Evolutionary conservation across 2,113 vertebrate species (phyloP).

Genomic region (Tricholaema leucomelas): DNA sequence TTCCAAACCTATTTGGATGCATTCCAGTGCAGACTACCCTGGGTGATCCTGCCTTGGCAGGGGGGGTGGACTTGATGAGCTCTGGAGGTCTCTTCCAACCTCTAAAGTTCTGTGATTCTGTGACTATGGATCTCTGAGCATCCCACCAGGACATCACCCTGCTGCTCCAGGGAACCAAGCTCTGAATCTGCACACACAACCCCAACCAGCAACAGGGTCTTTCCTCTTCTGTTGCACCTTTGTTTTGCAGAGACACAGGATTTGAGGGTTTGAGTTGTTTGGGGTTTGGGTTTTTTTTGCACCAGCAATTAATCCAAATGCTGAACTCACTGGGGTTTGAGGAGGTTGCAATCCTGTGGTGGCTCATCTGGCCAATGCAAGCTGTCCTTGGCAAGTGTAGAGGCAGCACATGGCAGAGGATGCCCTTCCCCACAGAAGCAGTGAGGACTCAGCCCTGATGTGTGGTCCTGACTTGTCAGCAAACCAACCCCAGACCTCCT

Average conservation of each 20-base stretch:
- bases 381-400: not conserved
- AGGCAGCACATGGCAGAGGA: not conserved
- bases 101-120: no score
- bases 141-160: not conserved
- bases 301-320: fast-evolving
- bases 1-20: no score
- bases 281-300: not conserved
- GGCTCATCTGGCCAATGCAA: not conserved
- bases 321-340: not conserved
- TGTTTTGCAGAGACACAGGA: not conserved
- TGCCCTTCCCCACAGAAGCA: not conserved
- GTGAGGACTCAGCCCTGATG: not conserved
- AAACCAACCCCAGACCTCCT: constrained; percentile 9
- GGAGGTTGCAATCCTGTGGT: not conserved
- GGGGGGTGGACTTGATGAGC: no score
- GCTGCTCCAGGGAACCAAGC: not conserved
- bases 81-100: no score
- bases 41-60: no score
- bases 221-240: not conserved
- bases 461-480: constrained; percentile 3
- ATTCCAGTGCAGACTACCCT: no score
- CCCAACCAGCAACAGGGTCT: not conserved
- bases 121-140: not conserved
- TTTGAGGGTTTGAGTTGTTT: not conserved
- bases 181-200: not conserved